A percentile compares a stretch with the other conserved stretches of the same genome.
These are phyloP conservation scores for Chiloscyllium plagiosum DNA, from an alignment of 2,113 vertebrate genomes.

Conservation along the genomic window DNA sequence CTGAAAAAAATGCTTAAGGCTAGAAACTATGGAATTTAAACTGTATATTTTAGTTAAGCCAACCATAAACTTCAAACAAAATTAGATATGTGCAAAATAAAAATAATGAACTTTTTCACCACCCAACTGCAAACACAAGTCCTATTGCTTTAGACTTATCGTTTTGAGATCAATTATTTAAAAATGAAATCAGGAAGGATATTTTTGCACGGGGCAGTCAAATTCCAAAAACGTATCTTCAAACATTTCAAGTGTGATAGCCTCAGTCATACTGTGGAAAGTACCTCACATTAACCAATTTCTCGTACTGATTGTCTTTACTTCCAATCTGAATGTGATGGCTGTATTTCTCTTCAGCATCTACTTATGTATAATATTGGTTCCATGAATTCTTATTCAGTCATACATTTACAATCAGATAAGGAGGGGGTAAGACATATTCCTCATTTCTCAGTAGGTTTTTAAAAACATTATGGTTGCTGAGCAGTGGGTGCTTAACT, in stretches of 20 bases:
- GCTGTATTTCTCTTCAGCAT: not conserved
- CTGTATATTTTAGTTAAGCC: no score
- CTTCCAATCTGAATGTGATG: not conserved
- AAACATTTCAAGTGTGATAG: not conserved
- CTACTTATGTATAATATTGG: not conserved
- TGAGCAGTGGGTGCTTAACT: no score
- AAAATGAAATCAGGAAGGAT: not conserved
- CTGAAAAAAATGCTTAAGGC: no score
- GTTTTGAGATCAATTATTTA: not conserved
- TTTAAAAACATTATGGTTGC: no score
- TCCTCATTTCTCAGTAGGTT: no score
- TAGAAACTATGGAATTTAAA: no score
- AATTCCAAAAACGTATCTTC: not conserved
- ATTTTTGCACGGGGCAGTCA: not conserved
- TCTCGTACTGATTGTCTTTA: not conserved
- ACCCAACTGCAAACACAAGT: no score
- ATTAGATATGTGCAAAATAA: no score
- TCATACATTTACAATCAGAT: no score
- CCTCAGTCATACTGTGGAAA: not conserved
- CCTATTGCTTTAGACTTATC: not conserved
- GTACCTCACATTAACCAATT: not conserved
- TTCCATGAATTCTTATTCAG: not conserved
- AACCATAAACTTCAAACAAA: no score
- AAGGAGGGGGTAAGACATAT: no score
- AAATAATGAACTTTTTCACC: no score